Evolutionary conservation across 2,113 vertebrate genomes (phyloP), one percentile per base, ranked within the genome.

Genomic region (Mionectes macconnelli): DNA sequence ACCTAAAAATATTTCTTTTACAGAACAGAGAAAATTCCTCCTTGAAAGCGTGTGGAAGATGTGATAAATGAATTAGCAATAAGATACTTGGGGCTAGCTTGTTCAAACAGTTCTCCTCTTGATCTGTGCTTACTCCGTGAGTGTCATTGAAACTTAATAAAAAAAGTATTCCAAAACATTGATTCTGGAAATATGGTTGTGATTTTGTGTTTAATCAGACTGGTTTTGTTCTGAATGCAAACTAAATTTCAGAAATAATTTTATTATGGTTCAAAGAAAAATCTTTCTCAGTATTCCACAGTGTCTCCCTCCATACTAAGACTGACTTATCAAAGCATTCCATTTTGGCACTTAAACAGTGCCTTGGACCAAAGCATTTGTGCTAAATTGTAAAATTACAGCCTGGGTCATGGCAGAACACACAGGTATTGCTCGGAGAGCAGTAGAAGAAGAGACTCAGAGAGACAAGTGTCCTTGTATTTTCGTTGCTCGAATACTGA

Each of bases 1-100:
- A 84, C 33, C 31, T 68, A 79, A 83, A 87, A 91, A 59, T 57
- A 62, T 35, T 68, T 64, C 3, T 93, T 87, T 82, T n/a, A 69
- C 39, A 87, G 88, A 96, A 89, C 66, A 81, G 92, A 96, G 96
- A 86, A 42, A 95, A 75, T 55, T 16, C 22, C 50, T 35, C 50
- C 45, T 30, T 20, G 18, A 90, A 94, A 95, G 49, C 11, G 39
- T 84, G 33, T n/a, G 55, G 75, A 93, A 89, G 72, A 96, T 82
- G 82, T 80, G 66, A 91, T 62, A 80, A 92, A 94, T 66, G 84
- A 70, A 69, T 92, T 89, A 94, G 47, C 53, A 83, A 75, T 73
- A 91, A 95, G 63, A 86, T 89, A 85, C 79, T 79, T 87, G 76
- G 53, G 80, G 77, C 56, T 84, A 76, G 49, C 40, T 95, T 92